Base-by-base conservation (phyloP, 1,140 invertebrate species). In the Heliconius hewitsoni region DNA sequence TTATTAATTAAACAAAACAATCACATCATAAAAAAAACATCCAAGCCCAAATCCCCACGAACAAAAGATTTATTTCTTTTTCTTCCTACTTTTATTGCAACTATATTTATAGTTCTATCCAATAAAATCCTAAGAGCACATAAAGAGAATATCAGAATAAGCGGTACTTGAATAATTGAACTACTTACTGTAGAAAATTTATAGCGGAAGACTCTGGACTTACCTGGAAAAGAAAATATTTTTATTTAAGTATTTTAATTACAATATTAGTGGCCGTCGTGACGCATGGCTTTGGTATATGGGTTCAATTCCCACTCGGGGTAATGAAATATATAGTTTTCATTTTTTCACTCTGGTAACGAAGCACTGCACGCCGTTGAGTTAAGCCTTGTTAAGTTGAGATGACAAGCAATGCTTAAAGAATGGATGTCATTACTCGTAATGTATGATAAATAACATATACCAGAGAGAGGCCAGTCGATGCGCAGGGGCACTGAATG, bases 191-290 rank as follows among this genome's bases (percentile, higher is more conserved):
- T 66, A 66, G 60, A 16, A 66, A 66, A 30, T 30, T 30, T 66
- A 66, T 66, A 27, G 60, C 13, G 23, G 23, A 23, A 16, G 19
- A n/a, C 52, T 55, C 60, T 66, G 60, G 71, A 72, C 74, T 75
- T 75, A 75, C 74, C 71, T 60, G 77, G 39, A 78, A 78, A 78
- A 27, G 5, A 78, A 78, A 50, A 78, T 57, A 39, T 8, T 55
- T 78, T 23, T 34, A 27, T 71, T 55, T 42, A 6, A 27, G 1
- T 23, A 19, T 57, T 57, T 23, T 23, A 60, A 27, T 66, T 16
- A 66, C 11, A 23, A 27, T 52, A 52, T 8, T 52, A 52, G 50
- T 19, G 50, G 1, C 50, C 5, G 42, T 46, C 13, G 42, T 46
- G 42, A 16, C 42, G 42, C 34, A 37, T 37, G 34, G 34, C 4